Base-by-base conservation (phyloP, 2,888 invertebrate species). In the Diarsia rubi region DNA sequence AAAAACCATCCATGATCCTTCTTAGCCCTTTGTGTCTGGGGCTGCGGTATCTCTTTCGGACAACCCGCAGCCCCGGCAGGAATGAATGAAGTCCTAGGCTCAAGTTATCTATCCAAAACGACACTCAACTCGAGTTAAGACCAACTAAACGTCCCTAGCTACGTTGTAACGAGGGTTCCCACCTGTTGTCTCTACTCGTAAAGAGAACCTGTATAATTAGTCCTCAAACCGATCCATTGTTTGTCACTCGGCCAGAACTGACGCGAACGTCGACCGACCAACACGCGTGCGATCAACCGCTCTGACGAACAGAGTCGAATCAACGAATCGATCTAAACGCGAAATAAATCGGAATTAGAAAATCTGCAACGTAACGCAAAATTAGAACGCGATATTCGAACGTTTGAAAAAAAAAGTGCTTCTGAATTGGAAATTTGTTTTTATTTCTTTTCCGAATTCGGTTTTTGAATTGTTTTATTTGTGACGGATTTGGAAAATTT, bases 121-220 rank as follows among this genome's bases (percentile, higher is more conserved):
- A 64, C 12, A 54, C 42, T 69, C 2, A 27, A 78, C 42, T 69
- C 31, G 66, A 70, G 54, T 45, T 47, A 59, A 71, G 69, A 37
- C 21, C 31, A 72, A 81, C 83, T 85, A 82, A 86, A 87, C 74
- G 78, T 80, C 74, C 73, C 80, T 73, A 81, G 59, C 75, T 78
- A 87, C 90, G 86, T 82, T 90, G 92, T 90, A 88, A 73, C 69
- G 84, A 90, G 89, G 90, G 91, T 90, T 92, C 92, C 92, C 95
- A 95, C 95, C 95, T 95, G 95, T 93, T 90, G 88, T 88, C 87
- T 89, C 88, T 87, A 88, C 91, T 90, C 90, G 89, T 88, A 88
- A 91, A 90, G 87, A 88, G 88, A 92, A 91, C 92, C 90, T 91
- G 94, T 92, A 92, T 95, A 95, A 95, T 96, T 95, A 95, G 91